Conservation (phyloP, 1,140 invertebrate species). For the Saxidomus purpurata region DNA sequence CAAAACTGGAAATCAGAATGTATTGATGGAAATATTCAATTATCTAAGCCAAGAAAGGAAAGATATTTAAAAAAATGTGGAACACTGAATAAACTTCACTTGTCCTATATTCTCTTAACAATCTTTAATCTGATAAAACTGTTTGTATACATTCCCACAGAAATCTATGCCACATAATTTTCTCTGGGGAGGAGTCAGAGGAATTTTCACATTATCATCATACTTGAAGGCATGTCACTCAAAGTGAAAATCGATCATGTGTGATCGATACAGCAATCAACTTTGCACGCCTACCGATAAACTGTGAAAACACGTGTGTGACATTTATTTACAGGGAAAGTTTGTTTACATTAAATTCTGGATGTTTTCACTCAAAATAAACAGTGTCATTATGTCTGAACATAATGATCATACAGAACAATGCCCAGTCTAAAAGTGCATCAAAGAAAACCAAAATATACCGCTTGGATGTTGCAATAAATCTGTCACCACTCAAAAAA, state of each 20-base stretch:
- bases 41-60: too few relatives aligned
- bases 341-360: slow-evolving; percentile 49
- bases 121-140: slow-evolving; percentile 4
- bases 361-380: slow-evolving; percentile 34
- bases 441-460: neutral
- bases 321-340: slow-evolving; percentile 31
- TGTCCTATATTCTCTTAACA: neutral
- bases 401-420: neutral
- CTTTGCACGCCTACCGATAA: slow-evolving; percentile 59
- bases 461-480: slow-evolving; percentile 32
- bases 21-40: too few relatives aligned
- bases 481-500: slow-evolving; percentile 32
- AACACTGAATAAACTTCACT: too few relatives aligned
- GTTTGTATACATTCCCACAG: slow-evolving; percentile 25
- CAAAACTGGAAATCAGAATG: too few relatives aligned
- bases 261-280: slow-evolving; percentile 54
- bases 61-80: too few relatives aligned
- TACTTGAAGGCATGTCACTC: slow-evolving; percentile 57
- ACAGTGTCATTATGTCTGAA: neutral
- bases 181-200: slow-evolving; percentile 55
- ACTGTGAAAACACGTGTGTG: slow-evolving; percentile 64
- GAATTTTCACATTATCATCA: slow-evolving; percentile 48
- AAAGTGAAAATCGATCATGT: slow-evolving; percentile 64
- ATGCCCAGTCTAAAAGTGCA: neutral
- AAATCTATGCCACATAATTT: slow-evolving; percentile 25